Evolutionary conservation across 2,888 invertebrate genomes (phyloP), one percentile per base, ranked within the genome.

Genomic region (Gastrophysa polygoni): DNA sequence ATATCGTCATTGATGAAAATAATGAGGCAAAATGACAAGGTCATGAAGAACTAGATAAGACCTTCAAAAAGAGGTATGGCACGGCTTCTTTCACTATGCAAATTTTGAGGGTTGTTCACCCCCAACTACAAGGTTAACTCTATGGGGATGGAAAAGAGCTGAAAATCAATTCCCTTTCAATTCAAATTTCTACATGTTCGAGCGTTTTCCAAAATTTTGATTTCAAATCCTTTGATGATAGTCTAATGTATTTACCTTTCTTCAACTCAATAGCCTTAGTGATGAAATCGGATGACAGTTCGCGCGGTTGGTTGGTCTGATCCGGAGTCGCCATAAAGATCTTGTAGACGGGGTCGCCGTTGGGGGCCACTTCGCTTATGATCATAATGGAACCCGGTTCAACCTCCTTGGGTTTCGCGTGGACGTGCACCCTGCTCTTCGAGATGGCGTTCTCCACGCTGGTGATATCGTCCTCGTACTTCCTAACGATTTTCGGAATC

Each of bases 301-400:
- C 71, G 11, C 82, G 60, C 0, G 81, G 79, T 2, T 77, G 77
- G 49, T 80, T 74, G 38, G 74, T 76, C 60, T 76, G 73, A 32
- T 78, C 71, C 1, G 82, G 78, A 28, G 82, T 82, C 7, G 84
- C 83, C 82, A 85, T 83, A 61, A 81, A 85, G 57, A 85, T 82
- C 72, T 84, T 82, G 44, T 82, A 77, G n/a, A 81, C 75, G 59
- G 83, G 80, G 78, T 85, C 73, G 58, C 82, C 72, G 72, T 83
- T 24, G 0, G 73, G 61, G 71, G 84, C 71, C 74, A 80, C 73
- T 75, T 78, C 77, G 59, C 83, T 69, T 71, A 87, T 58, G 77
- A 88, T 73, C 76, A 87, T 77, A 70, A 85, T 62, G 57, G 84
- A 84, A 34, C 85, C 85, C 1, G 84, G 84, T 66, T 83, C 82